These are phyloP conservation scores for Rhinichthys klamathensis DNA, from an alignment of 2,113 vertebrate genomes.

Conservation along the genomic window DNA sequence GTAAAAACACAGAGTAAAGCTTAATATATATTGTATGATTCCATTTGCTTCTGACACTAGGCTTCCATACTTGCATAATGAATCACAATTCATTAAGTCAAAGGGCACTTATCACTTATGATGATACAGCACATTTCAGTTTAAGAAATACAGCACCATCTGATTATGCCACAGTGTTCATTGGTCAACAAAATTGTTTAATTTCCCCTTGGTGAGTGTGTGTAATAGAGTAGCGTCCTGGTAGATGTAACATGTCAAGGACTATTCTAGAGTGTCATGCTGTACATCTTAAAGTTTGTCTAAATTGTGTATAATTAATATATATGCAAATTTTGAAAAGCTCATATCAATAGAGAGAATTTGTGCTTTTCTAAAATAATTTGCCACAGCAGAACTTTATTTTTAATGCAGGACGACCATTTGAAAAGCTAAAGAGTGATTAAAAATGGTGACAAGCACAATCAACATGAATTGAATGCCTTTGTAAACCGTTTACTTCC, in stretches of 20 bases:
- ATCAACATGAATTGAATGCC: not conserved
- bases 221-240: not conserved
- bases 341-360: not conserved
- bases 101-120: not conserved
- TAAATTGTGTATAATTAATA: not conserved
- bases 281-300: not conserved
- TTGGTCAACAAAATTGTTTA: not conserved
- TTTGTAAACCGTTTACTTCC: not conserved
- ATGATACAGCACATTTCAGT: not conserved
- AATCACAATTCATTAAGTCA: not conserved
- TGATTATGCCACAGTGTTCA: conserved; percentile 1
- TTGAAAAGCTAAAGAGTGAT: not conserved
- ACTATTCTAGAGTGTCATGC: not conserved
- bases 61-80: not conserved
- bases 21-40: not conserved
- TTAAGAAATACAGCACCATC: not conserved
- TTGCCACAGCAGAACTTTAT: not conserved
- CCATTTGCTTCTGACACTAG: not conserved
- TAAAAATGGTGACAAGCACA: not conserved
- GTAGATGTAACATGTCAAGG: not conserved
- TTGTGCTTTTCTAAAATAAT: not conserved
- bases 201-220: not conserved
- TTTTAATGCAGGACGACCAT: not conserved
- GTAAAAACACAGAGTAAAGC: conserved; percentile 57
- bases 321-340: not conserved